Evolutionary conservation across 2,113 vertebrate species (phyloP), one percentile per base, ranked within the genome.

Genomic region (Delphinus delphis): DNA sequence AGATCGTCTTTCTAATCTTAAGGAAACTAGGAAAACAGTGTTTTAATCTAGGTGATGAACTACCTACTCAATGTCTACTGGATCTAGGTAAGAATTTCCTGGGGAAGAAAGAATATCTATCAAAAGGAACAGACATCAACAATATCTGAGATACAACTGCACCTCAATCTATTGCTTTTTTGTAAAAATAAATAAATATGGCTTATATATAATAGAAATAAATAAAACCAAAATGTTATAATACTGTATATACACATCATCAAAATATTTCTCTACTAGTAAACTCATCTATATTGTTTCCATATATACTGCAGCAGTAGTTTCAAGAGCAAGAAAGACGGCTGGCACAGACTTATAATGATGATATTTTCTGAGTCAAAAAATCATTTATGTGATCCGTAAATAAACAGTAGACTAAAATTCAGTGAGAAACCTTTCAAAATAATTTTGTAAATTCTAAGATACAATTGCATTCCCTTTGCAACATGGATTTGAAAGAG

Each of bases 361-460:
- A 83, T 63, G 25, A 70, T 23, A 90, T 62, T 84, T 88, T 47
- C 60, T 41, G 13, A 80, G n/a, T 92, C 85, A 62, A 82, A 88
- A 96, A 26, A 20, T 55, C 26, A 88, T 62, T 84, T 81, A 60
- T 1, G 8, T 41, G 26, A 91, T 14, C 6, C 67, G 1, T 62
- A 79, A 95, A 82, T 73, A 93, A 50, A 55, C 0, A 93, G 65
- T 1, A 85, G 74, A 63, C n/a, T 50, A 90, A 6, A 80, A 68
- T 63, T 95, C 67, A 38, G 25, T 53, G 21, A 85, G 77, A 80
- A 4, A 68, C 10, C 41, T 84, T 90, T 73, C 82, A 97, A 95
- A 92, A 86, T 85, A 18, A 94, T 86, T 94, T 85, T 63, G 25
- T 63, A 53, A 85, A 85, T 55, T 74, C 92, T 65, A 93, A 88